A percentile compares a stretch with the other conserved stretches of the same genome.
Evolutionary conservation across 2,113 vertebrate genomes (phyloP).

Genomic region (Barnardius zonarius): DNA sequence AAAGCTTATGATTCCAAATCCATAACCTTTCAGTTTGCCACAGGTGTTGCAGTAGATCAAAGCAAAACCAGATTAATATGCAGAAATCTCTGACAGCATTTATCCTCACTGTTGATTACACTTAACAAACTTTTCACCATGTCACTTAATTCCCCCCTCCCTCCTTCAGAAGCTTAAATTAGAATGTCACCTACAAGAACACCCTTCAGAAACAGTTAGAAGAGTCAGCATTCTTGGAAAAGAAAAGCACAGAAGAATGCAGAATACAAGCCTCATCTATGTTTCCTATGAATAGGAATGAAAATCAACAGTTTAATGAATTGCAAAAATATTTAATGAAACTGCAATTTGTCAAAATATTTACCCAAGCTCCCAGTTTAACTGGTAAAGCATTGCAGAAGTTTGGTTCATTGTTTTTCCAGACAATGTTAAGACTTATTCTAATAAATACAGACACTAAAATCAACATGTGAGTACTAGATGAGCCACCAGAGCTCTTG

Average conservation of each 20-base stretch:
- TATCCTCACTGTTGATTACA: constrained; percentile 51
- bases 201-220: constrained; percentile 27
- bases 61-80: constrained; percentile 56
- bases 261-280: not conserved
- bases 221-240: not conserved
- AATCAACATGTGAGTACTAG: not conserved
- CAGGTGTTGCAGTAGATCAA: not conserved
- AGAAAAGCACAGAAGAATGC: not conserved
- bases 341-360: not conserved
- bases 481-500: not conserved
- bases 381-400: not conserved
- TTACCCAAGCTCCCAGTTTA: not conserved
- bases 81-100: constrained; percentile 41
- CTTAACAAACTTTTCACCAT: constrained; percentile 57
- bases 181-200: constrained; percentile 41
- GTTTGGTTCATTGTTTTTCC: not conserved
- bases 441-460: not conserved
- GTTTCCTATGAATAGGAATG: not conserved
- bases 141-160: constrained; percentile 36
- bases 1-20: constrained; percentile 7
- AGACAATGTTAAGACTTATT: not conserved
- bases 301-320: not conserved
- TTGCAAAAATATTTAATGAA: not conserved
- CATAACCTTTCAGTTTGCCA: not conserved
- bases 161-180: constrained; percentile 40